Base-by-base conservation (phyloP, 2,888 invertebrate genomes). In the Rhagonycha fulva region DNA sequence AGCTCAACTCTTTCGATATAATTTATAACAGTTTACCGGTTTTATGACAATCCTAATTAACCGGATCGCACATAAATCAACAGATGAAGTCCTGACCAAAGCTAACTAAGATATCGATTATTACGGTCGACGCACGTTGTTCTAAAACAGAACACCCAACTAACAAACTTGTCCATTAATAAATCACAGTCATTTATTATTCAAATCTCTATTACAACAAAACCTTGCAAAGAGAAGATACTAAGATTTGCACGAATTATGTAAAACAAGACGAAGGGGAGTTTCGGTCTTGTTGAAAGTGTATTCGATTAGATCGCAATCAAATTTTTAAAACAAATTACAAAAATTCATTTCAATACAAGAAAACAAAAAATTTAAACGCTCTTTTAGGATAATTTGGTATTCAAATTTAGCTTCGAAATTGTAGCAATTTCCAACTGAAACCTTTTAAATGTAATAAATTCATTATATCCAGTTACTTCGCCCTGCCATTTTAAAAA, bases 171-270 rank as follows among this genome's bases (percentile, higher is more conserved):
- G 63, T 72, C 76, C 74, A 74, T 77, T 77, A 72, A 77, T 77
- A 76, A 76, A 76, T 76, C 76, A 76, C 68, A 60, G 68, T 32
- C 74, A 28, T 71, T 76, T 74, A 76, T 76, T 76, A 76, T 76
- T 76, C 76, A 74, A 74, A 76, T 76, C 76, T 68, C 69, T 70
- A 72, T 70, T 70, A 72, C 67, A 71, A 72, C 72, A 69, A 28
- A 62, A 62, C 63, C 63, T 23, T 66, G 72, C 70, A 61, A 62
- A 23, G 74, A 74, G 70, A 69, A 28, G 74, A 70, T 74, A 74
- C 70, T 75, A 68, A 66, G 67, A 70, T 71, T 74, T 74, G 70
- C 66, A 63, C 71, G 69, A 76, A 76, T 76, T 72, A 76, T 76
- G 72, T 76, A 76, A 76, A 69, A 66, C 24, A 71, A 76, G 30